phyloP scores from a whole-genome alignment of 1,140 invertebrate genomes.

The Hypsibius dujardini region DNA sequence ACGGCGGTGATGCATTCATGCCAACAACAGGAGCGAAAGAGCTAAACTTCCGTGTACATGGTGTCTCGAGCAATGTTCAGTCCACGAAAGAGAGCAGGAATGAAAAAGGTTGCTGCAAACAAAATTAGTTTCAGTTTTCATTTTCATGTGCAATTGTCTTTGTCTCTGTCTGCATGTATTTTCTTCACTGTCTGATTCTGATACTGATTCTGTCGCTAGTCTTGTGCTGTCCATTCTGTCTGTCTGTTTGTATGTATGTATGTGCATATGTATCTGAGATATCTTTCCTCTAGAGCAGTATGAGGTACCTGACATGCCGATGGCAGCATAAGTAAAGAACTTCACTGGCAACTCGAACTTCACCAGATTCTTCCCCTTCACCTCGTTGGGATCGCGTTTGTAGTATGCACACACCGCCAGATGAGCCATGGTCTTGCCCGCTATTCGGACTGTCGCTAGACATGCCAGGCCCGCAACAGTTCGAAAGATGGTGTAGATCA shows the following conservation, averaged over 20 bases:
- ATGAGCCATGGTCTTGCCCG: slow-evolving; percentile 51
- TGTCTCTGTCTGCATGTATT: too few species aligned
- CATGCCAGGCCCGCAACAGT: slow-evolving; percentile 53
- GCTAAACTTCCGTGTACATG: slow-evolving; percentile 65
- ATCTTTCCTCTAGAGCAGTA: background rate
- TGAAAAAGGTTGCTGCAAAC: slow-evolving; percentile 51
- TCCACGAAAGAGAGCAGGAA: slow-evolving; percentile 55
- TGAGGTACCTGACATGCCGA: slow-evolving; percentile 37
- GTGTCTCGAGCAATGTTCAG: slow-evolving; percentile 56
- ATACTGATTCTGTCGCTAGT: too few species aligned
- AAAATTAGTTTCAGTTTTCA: too few species aligned
- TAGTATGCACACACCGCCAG: slow-evolving; percentile 48
- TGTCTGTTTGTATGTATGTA: slow-evolving; percentile 7
- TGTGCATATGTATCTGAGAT: background rate
- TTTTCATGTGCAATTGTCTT: too few species aligned
- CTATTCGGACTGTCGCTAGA: slow-evolving; percentile 45
- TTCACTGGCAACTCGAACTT: slow-evolving; percentile 57
- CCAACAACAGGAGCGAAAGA: background rate
- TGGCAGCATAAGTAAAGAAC: slow-evolving; percentile 53
- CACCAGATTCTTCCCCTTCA: slow-evolving; percentile 27
- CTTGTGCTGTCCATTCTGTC: too few species aligned
- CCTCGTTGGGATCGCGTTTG: slow-evolving; percentile 40
- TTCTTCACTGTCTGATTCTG: slow-evolving; percentile 21
- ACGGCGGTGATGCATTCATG: too few species aligned
- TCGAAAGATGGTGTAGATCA: slow-evolving; percentile 44